Evolutionary conservation across 2,113 vertebrate genomes (phyloP).

Genomic region (Sclerurus mexicanus): DNA sequence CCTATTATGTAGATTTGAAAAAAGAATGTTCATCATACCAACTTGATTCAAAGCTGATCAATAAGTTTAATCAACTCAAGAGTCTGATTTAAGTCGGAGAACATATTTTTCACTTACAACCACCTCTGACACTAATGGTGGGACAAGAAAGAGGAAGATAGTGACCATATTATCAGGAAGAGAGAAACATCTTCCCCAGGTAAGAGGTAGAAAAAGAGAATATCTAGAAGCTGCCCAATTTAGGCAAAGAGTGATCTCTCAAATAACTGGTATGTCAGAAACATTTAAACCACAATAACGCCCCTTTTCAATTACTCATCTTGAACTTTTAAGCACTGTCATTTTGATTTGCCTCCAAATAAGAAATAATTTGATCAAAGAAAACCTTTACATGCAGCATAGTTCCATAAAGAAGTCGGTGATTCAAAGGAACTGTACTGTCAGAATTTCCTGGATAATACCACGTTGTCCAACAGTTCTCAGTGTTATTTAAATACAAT

Average conservation of each 20-base stretch:
- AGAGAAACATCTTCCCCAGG: neutral
- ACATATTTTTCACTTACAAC: neutral
- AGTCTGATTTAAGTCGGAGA: neutral
- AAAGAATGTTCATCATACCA: neutral
- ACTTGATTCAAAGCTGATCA: neutral
- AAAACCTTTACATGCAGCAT: neutral
- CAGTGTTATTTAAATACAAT: neutral
- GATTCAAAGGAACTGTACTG: neutral
- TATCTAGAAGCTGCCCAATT: neutral
- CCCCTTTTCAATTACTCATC: neutral
- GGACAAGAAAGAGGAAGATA: neutral
- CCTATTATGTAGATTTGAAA: neutral
- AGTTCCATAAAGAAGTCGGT: neutral
- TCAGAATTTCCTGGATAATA: constrained; percentile 7
- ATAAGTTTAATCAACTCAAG: neutral
- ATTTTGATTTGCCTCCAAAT: neutral
- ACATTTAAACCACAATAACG: neutral
- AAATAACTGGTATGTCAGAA: neutral
- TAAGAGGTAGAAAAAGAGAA: neutral
- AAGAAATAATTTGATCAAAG: neutral
- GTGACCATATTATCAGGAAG: neutral
- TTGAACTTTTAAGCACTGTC: neutral
- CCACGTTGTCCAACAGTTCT: neutral
- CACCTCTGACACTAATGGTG: neutral
- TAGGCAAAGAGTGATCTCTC: neutral